Evolutionary conservation across 1,140 invertebrate species (phyloP), one percentile per base, ranked within the genome.

Genomic region (Bombus waltoni): DNA sequence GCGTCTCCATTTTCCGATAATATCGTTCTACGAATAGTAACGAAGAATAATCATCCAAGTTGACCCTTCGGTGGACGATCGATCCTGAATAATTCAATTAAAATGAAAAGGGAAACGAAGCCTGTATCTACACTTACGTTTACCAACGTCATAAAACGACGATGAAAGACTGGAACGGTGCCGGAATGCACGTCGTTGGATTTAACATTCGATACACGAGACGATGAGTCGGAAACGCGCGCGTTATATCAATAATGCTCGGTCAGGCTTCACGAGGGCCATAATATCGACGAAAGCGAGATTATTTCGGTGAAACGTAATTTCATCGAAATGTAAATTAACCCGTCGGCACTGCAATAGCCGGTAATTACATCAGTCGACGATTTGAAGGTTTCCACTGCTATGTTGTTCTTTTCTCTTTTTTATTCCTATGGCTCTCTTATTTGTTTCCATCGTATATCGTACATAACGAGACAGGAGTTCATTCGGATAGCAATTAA

Each of bases 321-420:
- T 89, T 87, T 76, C 57, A 74, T 77, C 32, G 88, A 74, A 82
- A 85, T 87, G 88, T 74, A 90, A 88, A 87, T 82, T 68, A 57
- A 73, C 62, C 38, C 57, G 2, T 66, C 44, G 44, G 28, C 74
- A 25, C 70, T 9, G 59, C 47, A 47, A 3, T 57, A 65, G n/a
- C 71, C 42, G 77, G 68, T 47, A 81, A 89, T 89, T 89, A 88
- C 78, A n/a, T 13, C 38, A 2, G 32, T 66, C 40, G 38, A 28
- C 47, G 53, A 78, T 89, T 85, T 25, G 35, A 18, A 59, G 32
- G 38, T 44, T 68, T 35, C 9, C 3, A 77, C 68, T 13, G n/a
- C 25, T 53, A 6, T 32, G 83, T 88, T 18, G 15, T 11, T 42
- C 3, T n/a, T 28, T 38, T 13, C 42, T 42, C 10, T 5, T 42